Evolutionary conservation across 2,113 vertebrate genomes (phyloP), one percentile per base, ranked within the genome.

Genomic region (Nesogale talazaci): DNA sequence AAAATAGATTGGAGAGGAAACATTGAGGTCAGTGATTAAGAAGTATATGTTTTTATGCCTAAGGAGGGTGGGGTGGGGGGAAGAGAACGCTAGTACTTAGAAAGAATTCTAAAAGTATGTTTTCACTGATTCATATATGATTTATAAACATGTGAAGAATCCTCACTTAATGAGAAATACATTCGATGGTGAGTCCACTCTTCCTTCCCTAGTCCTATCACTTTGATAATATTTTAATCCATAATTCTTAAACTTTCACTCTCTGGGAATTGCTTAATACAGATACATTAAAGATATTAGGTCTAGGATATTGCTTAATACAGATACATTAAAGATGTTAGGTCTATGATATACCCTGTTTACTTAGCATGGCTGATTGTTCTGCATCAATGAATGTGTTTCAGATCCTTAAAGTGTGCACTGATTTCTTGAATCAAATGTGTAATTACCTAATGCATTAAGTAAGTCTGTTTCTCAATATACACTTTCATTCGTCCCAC

Each of bases 401-500:
- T 79, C 52, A 95, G 0, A 10, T 85, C 81, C 89, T 95, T 19
- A 6, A 97, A 97, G 96, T 3, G 4, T 91, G 34, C 92, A 63
- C 90, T 94, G 86, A 88, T 95, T 94, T 96, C 92, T 96, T 95
- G 97, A 97, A 97, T 98, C 97, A 97, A 57, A 92, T 97, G 91
- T 0, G 2, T 83, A 96, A 86, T 96, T 97, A 95, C 95, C 93
- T 92, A 97, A 97, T 94, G 94, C 97, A 96, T 95, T 97, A 97
- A 97, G 97, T 96, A 97, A 96, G 94, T 95, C 91, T 94, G 97
- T 96, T 97, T 97, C 97, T 98, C 95, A 56, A 97, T 95, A 97
- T 94, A 97, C 95, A 97, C 97, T 93, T 93, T 96, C 97, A 96
- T 97, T 97, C 98, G 98, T 97, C 98, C 98, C 97, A 98, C 98